Evolutionary conservation across 2,888 invertebrate species (phyloP), one percentile per base, ranked within the genome.

Genomic region (Lasioglossum leucozonium): DNA sequence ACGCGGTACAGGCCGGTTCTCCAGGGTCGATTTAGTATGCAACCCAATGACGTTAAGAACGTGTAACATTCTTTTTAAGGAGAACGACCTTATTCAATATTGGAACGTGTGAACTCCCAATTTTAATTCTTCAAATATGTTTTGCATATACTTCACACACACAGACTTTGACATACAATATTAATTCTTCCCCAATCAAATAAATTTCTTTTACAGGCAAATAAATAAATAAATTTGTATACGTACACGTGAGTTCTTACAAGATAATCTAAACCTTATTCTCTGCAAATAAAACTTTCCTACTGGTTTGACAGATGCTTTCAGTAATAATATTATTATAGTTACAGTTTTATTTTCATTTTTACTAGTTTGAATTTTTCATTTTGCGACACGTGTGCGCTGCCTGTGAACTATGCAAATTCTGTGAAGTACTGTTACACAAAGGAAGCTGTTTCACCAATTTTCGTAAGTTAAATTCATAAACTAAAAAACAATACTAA

Each of bases 1-100:
- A 10, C 55, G 8, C 42, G 65, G 67, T 44, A 72, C 72, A 26
- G 72, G 79, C 82, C 78, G 78, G 82, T 78, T 82, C 40, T 71
- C 26, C 73, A 37, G 82, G 51, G 8, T 37, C 58, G 44, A 62
- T 74, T 47, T 72, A 34, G 42, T 44, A 62, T 76, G 18, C 72
- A 22, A 77, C 71, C 44, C 42, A 62, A 37, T 22, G 26, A 58
- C 58, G 26, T 34, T 55, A 69, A 55, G 55, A n/a, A 42, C 55
- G 22, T 55, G 11, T 40, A 58, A 37, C 44, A 8, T n/a, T 8
- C 37, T 51, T 37, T 37, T 34, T 34, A 16, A 51, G 47, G 22
- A n/a, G 55, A 18, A 51, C 51, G 16, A 34, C 34, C 37, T 18
- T 51, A 55, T 55, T 71, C 34, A 69, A 26, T 30, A 30, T 18